A percentile compares a stretch with the other conserved stretches of the same genome.
Conservation (phyloP, 2,888 invertebrate species). For the Nudaria mundana region DNA sequence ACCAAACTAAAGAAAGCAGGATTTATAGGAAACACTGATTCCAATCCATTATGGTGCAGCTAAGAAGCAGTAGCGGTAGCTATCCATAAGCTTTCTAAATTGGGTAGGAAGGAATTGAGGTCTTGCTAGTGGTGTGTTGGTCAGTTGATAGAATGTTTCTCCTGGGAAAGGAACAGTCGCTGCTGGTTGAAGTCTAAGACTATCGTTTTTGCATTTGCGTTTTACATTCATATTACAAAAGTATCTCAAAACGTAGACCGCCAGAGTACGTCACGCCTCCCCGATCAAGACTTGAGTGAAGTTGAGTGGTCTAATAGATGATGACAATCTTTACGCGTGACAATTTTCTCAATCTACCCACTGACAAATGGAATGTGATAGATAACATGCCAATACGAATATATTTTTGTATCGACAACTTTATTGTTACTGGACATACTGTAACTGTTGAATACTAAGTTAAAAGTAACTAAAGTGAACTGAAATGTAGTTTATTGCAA, state of each 20-base stretch:
- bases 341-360: conserved; percentile 41
- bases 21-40: too few relatives aligned
- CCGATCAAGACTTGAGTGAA: conserved; percentile 39
- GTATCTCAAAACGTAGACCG: conserved; percentile 34
- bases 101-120: too few relatives aligned
- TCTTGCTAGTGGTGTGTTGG: too few relatives aligned
- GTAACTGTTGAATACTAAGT: conserved; percentile 27
- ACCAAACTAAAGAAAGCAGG: too few relatives aligned
- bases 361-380: conserved; percentile 36
- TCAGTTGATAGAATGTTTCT: too few relatives aligned
- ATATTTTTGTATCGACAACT: conserved; percentile 29
- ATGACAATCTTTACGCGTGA: conserved; percentile 41
- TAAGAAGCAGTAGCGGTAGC: too few relatives aligned
- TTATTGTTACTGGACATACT: conserved; percentile 27
- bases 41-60: too few relatives aligned
- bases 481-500: conserved; percentile 15
- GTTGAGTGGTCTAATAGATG: conserved; percentile 30
- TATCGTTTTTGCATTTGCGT: too few relatives aligned
- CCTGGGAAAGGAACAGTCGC: too few relatives aligned
- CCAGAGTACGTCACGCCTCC: conserved; percentile 39
- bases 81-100: too few relatives aligned
- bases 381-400: conserved; percentile 40
- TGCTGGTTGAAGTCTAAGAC: too few relatives aligned
- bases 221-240: too few relatives aligned
- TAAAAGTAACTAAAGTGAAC: conserved; percentile 17